Conservation (phyloP, 30 jellyfish, hydroid and myxozoan genomes). For the Phacellophora camtschatica region DNA sequence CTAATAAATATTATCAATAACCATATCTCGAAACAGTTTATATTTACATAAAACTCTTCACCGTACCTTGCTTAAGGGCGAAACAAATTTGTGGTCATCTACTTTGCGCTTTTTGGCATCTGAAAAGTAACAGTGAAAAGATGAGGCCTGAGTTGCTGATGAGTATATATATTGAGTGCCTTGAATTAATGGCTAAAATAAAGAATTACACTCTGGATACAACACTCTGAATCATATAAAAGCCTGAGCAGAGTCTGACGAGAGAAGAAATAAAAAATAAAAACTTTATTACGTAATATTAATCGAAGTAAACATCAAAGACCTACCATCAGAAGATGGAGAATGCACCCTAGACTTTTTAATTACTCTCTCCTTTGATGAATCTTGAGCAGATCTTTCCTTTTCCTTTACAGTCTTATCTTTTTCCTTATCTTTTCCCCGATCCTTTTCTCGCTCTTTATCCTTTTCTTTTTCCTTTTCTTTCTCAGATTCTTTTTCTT, state of each 20-base stretch:
- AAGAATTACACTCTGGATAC: too few species aligned
- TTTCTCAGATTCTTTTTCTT: not conserved
- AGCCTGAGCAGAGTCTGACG: too few species aligned
- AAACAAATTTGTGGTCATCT: slow-evolving; percentile 46
- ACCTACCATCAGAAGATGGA: slow-evolving; percentile 37
- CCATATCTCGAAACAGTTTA: too few species aligned
- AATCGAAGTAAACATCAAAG: not conserved
- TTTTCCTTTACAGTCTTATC: not conserved
- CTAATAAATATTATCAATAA: too few species aligned
- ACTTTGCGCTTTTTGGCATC: slow-evolving; percentile 60
- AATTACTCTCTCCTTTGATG: not conserved
- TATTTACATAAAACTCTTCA: too few species aligned
- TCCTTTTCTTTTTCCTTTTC: not conserved
- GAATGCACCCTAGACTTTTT: slow-evolving; percentile 28
- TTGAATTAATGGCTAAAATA: too few species aligned
- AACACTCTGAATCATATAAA: too few species aligned
- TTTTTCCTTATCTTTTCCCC: not conserved
- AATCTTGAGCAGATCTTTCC: not conserved
- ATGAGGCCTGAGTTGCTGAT: too few species aligned
- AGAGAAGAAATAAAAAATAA: too few species aligned
- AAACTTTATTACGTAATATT: too few species aligned
- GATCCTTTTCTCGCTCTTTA: not conserved
- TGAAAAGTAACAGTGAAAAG: too few species aligned
- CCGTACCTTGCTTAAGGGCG: slow-evolving; percentile 58
- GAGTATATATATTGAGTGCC: too few species aligned